phyloP scores from a whole-genome alignment of 2,888 invertebrate genomes.

The Bruchidius siliquastri region DNA sequence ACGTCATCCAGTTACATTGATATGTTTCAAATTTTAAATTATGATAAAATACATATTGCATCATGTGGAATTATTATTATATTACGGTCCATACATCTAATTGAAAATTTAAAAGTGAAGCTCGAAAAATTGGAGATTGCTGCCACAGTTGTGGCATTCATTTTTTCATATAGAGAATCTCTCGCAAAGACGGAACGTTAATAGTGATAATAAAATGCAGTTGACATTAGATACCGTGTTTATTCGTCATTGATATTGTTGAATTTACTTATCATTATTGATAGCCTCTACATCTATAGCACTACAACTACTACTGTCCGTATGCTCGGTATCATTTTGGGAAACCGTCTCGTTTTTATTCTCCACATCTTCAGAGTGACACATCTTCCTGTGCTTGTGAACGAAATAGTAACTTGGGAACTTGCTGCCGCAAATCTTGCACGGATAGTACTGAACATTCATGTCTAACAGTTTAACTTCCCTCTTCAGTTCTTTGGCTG shows the following conservation, averaged over 20 bases:
- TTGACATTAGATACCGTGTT: background rate
- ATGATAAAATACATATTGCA: background rate
- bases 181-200: no score
- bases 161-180: no score
- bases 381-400: constrained; percentile 83
- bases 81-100: background rate
- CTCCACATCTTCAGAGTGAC: constrained; percentile 65
- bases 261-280: constrained; percentile 14
- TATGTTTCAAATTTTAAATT: background rate
- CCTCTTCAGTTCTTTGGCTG: constrained; percentile 41
- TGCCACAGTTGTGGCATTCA: no score
- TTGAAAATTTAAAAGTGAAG: no score
- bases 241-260: background rate
- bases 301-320: constrained; percentile 29
- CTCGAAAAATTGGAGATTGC: no score
- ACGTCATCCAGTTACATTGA: background rate
- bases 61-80: background rate
- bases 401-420: constrained; percentile 93
- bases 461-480: constrained; percentile 66
- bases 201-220: no score
- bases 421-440: constrained; percentile 87
- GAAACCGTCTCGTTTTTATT: constrained; percentile 28
- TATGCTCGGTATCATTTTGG: constrained; percentile 12
- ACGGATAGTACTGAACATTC: constrained; percentile 87
- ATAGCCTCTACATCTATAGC: constrained; percentile 38